Base-by-base conservation (phyloP, 2,888 invertebrate genomes). In the Xylota segnis region DNA sequence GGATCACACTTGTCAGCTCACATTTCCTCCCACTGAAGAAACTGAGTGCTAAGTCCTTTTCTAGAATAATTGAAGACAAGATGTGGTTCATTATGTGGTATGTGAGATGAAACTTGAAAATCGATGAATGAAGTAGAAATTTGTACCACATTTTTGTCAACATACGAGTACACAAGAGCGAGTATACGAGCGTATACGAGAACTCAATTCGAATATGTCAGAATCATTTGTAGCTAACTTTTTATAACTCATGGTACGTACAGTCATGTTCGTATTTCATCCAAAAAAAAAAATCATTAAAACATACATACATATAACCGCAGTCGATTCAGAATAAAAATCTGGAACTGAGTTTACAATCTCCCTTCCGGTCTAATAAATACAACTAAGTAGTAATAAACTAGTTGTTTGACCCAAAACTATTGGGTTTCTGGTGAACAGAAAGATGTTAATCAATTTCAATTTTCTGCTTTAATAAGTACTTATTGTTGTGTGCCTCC, bases 391-490 rank as follows among this genome's bases (percentile, higher is more conserved):
- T 16, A 29, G 43, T 68, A 47, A 68, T 40, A 43, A 34, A 56
- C 27, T 47, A 37, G 27, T 54, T 32, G 34, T 61, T 47, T 54
- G 77, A 70, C 54, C 59, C 23, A 37, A 77, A 77, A 70, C 61
- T 61, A 77, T 70, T 63, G 27, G n/a, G 45, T 37, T 45, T 70
- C 70, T 37, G 14, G 43, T 12, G 43, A 45, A 63, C 43, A 77
- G 43, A 77, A 14, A 58, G 71, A 78, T 78, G 47, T 40, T 56
- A 56, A 78, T 78, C 63, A 65, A 78, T 72, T 71, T 78, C 71
- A 65, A 71, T 78, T 78, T 78, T 71, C 65, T 40, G 56, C 77
- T 78, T 29, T 61, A 18, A 56, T 56, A 63, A 78, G 58, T 78
- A 50, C 47, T 27, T 50, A 58, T 71, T 78, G 56, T 63, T 71